Conservation (phyloP, 2,797 vertebrate genomes). For the Pangasius krempfi region DNA sequence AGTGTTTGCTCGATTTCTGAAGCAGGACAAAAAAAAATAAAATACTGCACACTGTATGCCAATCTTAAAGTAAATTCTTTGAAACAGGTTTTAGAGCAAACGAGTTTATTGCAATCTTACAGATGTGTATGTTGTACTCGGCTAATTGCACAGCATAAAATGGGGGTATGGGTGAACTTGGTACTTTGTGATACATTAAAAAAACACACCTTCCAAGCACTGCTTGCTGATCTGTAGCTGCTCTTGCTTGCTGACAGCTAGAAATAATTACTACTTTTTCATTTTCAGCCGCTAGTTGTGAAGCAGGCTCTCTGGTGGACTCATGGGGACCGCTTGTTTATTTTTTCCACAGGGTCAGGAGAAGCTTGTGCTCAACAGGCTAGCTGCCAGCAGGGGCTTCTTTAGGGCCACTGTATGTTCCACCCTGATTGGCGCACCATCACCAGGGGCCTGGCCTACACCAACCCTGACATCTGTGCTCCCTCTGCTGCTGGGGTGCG, state of each 20-base stretch:
- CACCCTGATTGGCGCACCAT: constrained; percentile 48
- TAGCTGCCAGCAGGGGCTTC: constrained; percentile 55
- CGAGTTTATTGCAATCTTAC: background rate
- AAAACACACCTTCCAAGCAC: constrained; percentile 3
- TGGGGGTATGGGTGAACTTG: constrained; percentile 23
- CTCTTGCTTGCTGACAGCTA: constrained; percentile 34
- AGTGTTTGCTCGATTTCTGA: constrained; percentile 14
- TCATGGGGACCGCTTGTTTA: constrained; percentile 48
- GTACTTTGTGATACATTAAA: constrained; percentile 17
- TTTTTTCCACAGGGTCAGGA: constrained; percentile 52
- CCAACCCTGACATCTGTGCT: constrained; percentile 62
- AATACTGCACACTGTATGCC: background rate
- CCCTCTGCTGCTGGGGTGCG: constrained; percentile 49
- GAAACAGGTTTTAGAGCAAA: background rate
- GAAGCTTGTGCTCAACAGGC: constrained; percentile 54
- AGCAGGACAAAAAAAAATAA: constrained; percentile 25
- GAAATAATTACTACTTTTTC: constrained; percentile 40
- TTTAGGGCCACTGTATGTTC: constrained; percentile 51
- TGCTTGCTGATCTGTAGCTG: constrained; percentile 28
- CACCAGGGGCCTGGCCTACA: constrained; percentile 51
- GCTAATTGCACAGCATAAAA: constrained; percentile 9
- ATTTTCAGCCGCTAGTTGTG: constrained; percentile 46
- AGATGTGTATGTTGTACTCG: constrained; percentile 13
- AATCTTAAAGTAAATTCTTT: background rate
- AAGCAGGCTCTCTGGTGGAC: constrained; percentile 48